A percentile compares a stretch with the other conserved stretches of the same genome.
These are phyloP conservation scores for Grapholita molesta DNA, from an alignment of 1,140 invertebrate genomes.

Conservation along the genomic window DNA sequence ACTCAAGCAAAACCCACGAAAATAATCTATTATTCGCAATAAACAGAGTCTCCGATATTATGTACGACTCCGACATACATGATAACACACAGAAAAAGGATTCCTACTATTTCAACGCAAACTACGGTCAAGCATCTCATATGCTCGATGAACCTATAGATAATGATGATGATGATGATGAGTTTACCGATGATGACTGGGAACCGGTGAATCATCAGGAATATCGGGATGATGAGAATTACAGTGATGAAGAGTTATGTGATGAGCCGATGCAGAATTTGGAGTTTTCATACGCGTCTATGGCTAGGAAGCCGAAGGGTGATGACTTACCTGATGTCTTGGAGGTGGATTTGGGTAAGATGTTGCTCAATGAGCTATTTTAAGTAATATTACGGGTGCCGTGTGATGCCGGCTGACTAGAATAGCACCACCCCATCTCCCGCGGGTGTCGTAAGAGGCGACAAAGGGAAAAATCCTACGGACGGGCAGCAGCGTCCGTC, in stretches of 20 bases:
- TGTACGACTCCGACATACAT: constrained; percentile 1
- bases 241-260: neutral
- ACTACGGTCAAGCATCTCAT: neutral
- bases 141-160: neutral
- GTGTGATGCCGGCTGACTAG: too few relatives aligned
- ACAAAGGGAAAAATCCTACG: too few relatives aligned
- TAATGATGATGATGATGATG: neutral
- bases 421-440: too few relatives aligned
- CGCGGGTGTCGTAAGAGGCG: too few relatives aligned
- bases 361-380: neutral
- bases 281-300: constrained; percentile 14
- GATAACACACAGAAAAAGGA: neutral
- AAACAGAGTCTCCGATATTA: constrained; percentile 24
- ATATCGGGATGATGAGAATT: constrained; percentile 19
- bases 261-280: neutral
- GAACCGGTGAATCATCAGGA: neutral
- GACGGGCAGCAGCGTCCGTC: too few relatives aligned
- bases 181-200: neutral
- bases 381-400: neutral
- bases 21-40: constrained; percentile 24
- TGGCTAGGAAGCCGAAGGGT: constrained; percentile 14
- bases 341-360: constrained; percentile 20
- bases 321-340: neutral
- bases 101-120: neutral
- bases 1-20: constrained; percentile 24